These are phyloP conservation scores for Xanthia togata DNA, from an alignment of 2,888 invertebrate species.

Conservation along the genomic window DNA sequence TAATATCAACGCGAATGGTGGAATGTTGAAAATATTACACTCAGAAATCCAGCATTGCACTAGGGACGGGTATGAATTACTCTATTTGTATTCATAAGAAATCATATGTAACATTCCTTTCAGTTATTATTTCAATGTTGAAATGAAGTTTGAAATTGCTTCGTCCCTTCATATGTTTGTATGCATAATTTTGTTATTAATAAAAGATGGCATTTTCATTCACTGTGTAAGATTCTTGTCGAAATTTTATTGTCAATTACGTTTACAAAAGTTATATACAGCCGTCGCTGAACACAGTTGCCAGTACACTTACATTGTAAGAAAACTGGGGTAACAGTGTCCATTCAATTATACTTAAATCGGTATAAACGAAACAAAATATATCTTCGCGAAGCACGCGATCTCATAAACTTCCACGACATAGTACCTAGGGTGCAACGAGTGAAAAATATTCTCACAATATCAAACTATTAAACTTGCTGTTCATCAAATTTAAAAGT, in stretches of 20 bases:
- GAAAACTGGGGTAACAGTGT: slow-evolving; percentile 16
- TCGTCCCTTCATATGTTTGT: slow-evolving; percentile 11
- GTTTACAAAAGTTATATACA: background rate
- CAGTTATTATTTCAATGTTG: slow-evolving; percentile 49
- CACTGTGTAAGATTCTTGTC: background rate
- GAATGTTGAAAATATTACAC: slow-evolving; percentile 40
- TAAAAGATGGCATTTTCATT: background rate
- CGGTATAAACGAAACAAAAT: slow-evolving; percentile 38
- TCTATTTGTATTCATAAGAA: slow-evolving; percentile 62
- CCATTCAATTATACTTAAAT: slow-evolving; percentile 43
- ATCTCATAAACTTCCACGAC: slow-evolving; percentile 54
- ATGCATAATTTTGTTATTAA: background rate
- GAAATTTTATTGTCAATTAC: background rate
- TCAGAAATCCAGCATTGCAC: slow-evolving; percentile 48
- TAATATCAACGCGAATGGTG: slow-evolving; percentile 18
- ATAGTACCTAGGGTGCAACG: slow-evolving; percentile 63
- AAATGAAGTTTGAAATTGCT: slow-evolving; percentile 40
- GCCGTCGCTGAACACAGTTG: background rate
- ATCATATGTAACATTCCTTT: slow-evolving; percentile 47
- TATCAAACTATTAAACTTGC: slow-evolving; percentile 73
- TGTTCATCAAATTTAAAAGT: slow-evolving; percentile 81
- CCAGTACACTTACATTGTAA: slow-evolving; percentile 3
- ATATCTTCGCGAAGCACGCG: slow-evolving; percentile 46
- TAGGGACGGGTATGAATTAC: slow-evolving; percentile 44
- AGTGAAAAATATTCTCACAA: slow-evolving; percentile 71